Evolutionary conservation across 1,140 invertebrate species (phyloP).

Genomic region (Drosophila murphyi): DNA sequence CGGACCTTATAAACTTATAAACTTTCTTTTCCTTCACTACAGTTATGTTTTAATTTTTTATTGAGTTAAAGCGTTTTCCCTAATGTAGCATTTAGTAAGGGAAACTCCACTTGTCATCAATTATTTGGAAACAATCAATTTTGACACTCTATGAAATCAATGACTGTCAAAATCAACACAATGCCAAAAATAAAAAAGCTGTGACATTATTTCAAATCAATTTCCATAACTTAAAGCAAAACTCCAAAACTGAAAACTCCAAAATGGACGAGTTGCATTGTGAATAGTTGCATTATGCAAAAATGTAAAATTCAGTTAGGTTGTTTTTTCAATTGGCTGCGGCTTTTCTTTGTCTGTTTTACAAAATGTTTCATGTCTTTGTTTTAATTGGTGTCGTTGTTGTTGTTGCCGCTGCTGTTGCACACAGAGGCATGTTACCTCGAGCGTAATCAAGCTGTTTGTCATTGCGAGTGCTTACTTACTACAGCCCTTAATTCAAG

Average conservation of each 20-base stretch:
- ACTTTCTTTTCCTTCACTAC: not conserved
- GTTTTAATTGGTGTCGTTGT: slow-evolving; percentile 42
- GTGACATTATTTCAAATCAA: slow-evolving; percentile 33
- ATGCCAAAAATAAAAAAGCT: slow-evolving; percentile 19
- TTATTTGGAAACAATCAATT: slow-evolving; percentile 22
- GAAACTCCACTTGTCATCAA: slow-evolving; percentile 5
- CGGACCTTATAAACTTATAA: no score
- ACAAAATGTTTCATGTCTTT: slow-evolving; percentile 35
- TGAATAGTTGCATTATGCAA: slow-evolving; percentile 48
- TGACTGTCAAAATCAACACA: slow-evolving; percentile 36
- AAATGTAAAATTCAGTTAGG: slow-evolving; percentile 28
- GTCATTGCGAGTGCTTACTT: slow-evolving; percentile 23
- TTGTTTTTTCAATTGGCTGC: slow-evolving; percentile 2
- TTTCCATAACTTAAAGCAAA: slow-evolving; percentile 46
- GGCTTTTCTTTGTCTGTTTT: slow-evolving; percentile 33
- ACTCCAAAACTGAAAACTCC: slow-evolving; percentile 13
- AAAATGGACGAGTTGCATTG: slow-evolving; percentile 32
- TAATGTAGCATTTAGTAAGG: not conserved
- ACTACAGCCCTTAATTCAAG: slow-evolving; percentile 11
- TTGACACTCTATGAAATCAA: slow-evolving; percentile 55
- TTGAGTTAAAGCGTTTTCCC: not conserved
- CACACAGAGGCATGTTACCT: slow-evolving; percentile 25
- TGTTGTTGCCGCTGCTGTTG: slow-evolving; percentile 22
- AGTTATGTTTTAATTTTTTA: not conserved
- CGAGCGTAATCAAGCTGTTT: slow-evolving; percentile 41